These are phyloP conservation scores for Apotomis turbidana DNA, from an alignment of 2,888 invertebrate genomes.

Conservation along the genomic window DNA sequence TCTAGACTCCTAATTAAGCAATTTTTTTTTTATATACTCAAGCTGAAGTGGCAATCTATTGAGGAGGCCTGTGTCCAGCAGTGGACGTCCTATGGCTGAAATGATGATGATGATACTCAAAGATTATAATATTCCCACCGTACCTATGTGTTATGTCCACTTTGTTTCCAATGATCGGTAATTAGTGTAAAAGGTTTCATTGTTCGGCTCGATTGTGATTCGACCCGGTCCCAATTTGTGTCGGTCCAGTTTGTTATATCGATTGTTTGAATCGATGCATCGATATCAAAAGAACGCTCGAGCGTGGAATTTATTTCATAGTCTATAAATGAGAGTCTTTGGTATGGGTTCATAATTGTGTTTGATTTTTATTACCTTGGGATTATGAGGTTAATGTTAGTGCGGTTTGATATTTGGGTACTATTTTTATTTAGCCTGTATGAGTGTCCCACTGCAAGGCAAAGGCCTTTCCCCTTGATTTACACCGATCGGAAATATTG, in stretches of 20 bases:
- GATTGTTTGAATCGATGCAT: constrained; percentile 42
- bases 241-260: constrained; percentile 54
- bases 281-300: constrained; percentile 26
- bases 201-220: constrained; percentile 63
- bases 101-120: no score
- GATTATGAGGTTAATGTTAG: background rate
- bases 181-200: constrained; percentile 65
- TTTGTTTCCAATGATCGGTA: constrained; percentile 52
- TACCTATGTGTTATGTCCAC: constrained; percentile 33
- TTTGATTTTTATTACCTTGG: constrained; percentile 5
- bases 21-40: background rate
- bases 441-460: no score
- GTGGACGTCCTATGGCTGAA: no score
- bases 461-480: no score
- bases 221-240: constrained; percentile 58
- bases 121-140: constrained; percentile 25
- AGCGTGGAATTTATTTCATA: constrained; percentile 36
- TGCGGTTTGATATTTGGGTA: background rate
- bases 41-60: no score
- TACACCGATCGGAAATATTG: no score
- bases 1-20: background rate
- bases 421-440: no score
- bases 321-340: constrained; percentile 4
- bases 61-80: no score
- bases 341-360: constrained; percentile 9